Base-by-base conservation (phyloP, 2,888 invertebrate genomes). In the Rhynchonema sp. region DNA sequence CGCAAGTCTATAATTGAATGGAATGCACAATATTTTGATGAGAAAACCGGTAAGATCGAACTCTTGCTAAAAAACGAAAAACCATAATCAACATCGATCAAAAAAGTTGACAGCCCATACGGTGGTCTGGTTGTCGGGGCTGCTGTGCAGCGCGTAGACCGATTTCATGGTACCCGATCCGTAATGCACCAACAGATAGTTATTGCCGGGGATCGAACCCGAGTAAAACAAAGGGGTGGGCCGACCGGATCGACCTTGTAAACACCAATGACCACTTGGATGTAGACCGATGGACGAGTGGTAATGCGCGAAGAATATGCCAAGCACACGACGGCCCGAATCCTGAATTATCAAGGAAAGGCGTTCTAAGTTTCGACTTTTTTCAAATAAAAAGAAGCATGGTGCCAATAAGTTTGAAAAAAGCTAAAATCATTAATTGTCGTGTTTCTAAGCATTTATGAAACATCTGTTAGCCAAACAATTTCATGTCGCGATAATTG, bases 191-290 rank as follows among this genome's bases (percentile, higher is more conserved):
- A 57, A 29, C 20, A 61, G 22, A 30, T 61, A 61, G 46, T 61
- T 61, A 30, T 59, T 61, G 57, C 53, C 61, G 23, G 61, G 61
- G 2, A 61, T 57, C n/a, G 54, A 53, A 25, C 61, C 61, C 1
- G 61, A 61, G 55, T 61, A 61, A 2, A 61, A 3, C 25, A 56
- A 25, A 20, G 59, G 59, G 20, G 60, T 57, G 13, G 52, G 27
- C 2, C 46, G 23, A 3, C 53, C 53, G 6, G 20, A 17, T n/a
- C n/a, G n/a, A 3, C 55, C 56, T 20, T 22, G 6, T 20, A 61
- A 30, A 27, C 62, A 62, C 58, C 60, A 46, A 6, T 27, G 38
- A 2, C 23, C 56, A 2, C 13, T 56, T n/a, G 56, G 56, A 30
- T 56, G 56, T 53, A 62, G 30, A 17, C 62, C 62, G 30, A 62